Evolutionary conservation across 1,140 invertebrate species (phyloP), one percentile per base, ranked within the genome.

Genomic region (Scylla paramamosain): DNA sequence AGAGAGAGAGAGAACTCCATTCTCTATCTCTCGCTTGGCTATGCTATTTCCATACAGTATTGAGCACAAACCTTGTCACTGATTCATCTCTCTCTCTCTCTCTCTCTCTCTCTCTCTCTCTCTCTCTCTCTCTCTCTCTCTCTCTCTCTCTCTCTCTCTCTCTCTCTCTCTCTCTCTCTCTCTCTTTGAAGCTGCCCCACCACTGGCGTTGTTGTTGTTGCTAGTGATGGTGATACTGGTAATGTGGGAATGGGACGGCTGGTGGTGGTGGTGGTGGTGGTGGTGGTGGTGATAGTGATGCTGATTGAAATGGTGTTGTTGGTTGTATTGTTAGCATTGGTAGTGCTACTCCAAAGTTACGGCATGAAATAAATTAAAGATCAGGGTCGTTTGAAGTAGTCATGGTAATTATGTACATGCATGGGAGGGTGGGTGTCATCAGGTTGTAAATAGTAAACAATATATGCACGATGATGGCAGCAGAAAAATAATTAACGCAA

Each of bases 141-240:
- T 67, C 59, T 25, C n/a, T 77, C 67, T n/a, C n/a, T 77, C 67
- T n/a, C 67, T 77, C 67, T n/a, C 67, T 77, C n/a, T 77, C 67
- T 20, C 67, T n/a, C 20, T n/a, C 67, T n/a, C 67, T 77, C n/a
- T 77, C 67, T 20, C 52, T 20, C 67, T 77, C 67, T 77, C 67
- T 77, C 67, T n/a, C 25, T 77, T 77, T 59, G 52, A 59, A 59
- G 52, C 52, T 59, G 52, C 52, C 52, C 52, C 52, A 59, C 52
- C 52, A 59, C 52, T 59, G 16, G 12, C 52, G 16, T 20, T 59
- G 52, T 59, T 48, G 46, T 48, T 59, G 52, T 59, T 59, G 52
- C 52, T 59, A 59, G 52, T 59, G 52, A 8, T 12, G 52, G 52
- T 59, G 52, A 39, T 39, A 39, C 39, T 39, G 1, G 39, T 39